A percentile compares a stretch with the other conserved stretches of the same genome.
These are phyloP conservation scores for Epinephelus awoara DNA, from an alignment of 2,797 vertebrate genomes.

Conservation along the genomic window DNA sequence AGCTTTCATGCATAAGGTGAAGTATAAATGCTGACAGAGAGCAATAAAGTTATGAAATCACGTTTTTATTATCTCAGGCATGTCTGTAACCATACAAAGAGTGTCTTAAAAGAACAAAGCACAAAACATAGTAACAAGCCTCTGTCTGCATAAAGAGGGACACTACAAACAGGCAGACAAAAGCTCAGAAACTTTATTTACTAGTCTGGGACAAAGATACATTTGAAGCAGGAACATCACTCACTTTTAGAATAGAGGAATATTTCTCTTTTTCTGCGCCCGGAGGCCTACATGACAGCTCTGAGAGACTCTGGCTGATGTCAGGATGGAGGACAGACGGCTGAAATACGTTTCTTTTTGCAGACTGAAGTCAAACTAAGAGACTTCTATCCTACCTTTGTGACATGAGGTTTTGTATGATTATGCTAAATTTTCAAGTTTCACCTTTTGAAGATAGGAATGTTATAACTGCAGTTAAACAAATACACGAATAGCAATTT, in stretches of 20 bases:
- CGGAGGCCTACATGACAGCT: constrained; percentile 80
- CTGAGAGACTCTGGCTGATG: constrained; percentile 77
- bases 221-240: not conserved
- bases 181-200: not conserved
- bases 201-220: not conserved
- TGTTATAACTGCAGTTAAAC: too few relatives aligned
- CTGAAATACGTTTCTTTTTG: constrained; percentile 58
- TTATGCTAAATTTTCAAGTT: too few relatives aligned
- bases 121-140: not conserved
- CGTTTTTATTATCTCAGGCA: not conserved
- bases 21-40: not conserved
- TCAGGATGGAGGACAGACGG: constrained; percentile 75
- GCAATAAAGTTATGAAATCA: not conserved
- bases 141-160: not conserved
- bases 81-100: not conserved
- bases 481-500: too few relatives aligned
- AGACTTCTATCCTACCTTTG: constrained; percentile 1
- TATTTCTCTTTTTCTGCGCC: constrained; percentile 47
- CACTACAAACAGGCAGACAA: not conserved
- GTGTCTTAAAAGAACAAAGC: not conserved
- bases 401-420: not conserved
- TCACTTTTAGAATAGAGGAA: not conserved
- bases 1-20: constrained; percentile 84
- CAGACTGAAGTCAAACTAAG: constrained; percentile 56
- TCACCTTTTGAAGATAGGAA: too few relatives aligned